A percentile compares a stretch with the other conserved stretches of the same genome.
Evolutionary conservation across 2,113 vertebrate genomes (phyloP).

Genomic region (Regulus satrapa): DNA sequence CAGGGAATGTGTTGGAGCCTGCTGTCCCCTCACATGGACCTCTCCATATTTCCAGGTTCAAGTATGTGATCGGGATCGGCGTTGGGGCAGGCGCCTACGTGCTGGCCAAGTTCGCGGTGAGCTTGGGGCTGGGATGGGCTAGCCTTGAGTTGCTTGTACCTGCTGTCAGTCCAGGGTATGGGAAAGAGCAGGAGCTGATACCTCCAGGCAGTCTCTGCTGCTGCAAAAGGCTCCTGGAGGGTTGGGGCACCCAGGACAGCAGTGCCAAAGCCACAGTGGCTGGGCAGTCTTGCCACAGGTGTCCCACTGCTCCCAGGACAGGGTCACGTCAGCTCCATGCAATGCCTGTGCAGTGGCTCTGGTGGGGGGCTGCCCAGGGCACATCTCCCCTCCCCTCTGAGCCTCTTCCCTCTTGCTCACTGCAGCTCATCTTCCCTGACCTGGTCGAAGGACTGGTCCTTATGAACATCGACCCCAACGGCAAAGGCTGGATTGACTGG

Average conservation of each 20-base stretch:
- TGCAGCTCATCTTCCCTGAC: constrained; percentile 91
- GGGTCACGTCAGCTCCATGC: not conserved
- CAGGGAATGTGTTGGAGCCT: not conserved
- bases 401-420: not conserved
- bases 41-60: constrained; percentile 80
- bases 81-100: constrained; percentile 94
- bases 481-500: constrained; percentile 99
- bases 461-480: constrained; percentile 94
- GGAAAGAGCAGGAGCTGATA: not conserved
- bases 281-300: not conserved
- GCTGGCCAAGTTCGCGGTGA: constrained; percentile 94
- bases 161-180: not conserved
- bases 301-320: not conserved
- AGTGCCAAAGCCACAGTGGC: not conserved
- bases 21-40: rapidly evolving
- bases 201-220: not conserved
- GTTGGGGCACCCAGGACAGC: not conserved
- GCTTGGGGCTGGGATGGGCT: not conserved
- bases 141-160: not conserved
- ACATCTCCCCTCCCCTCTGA: not conserved
- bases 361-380: not conserved
- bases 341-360: not conserved
- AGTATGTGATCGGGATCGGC: constrained; percentile 93
- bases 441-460: constrained; percentile 94
- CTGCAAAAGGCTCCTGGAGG: not conserved